Conservation (phyloP, 2,113 vertebrate genomes). For the Prinia subflava region DNA sequence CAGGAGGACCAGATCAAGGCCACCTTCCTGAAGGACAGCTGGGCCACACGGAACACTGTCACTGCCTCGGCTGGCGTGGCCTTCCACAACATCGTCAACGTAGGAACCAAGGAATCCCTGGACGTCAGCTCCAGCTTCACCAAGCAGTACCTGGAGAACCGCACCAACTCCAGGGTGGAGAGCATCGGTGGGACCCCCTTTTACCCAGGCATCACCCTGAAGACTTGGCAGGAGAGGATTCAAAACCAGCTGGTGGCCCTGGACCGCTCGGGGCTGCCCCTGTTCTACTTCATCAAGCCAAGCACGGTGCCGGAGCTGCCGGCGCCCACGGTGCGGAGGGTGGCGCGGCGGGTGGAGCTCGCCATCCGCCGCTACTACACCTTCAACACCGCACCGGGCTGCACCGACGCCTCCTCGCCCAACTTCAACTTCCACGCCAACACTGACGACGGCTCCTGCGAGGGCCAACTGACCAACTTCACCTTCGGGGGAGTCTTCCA, state of each 20-base stretch:
- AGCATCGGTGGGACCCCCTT: conserved; percentile 83
- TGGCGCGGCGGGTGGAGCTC: conserved; percentile 65
- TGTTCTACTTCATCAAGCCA: conserved; percentile 79
- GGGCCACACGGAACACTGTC: conserved; percentile 36
- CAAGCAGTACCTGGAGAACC: conserved; percentile 78
- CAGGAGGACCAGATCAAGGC: conserved; percentile 85
- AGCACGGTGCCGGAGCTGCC: conserved; percentile 80
- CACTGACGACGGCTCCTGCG: conserved; percentile 80
- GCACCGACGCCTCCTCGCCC: conserved; percentile 71
- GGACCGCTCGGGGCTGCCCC: conserved; percentile 83
- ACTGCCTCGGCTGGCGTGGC: conserved; percentile 66
- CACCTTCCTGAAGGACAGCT: conserved; percentile 73
- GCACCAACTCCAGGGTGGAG: conserved; percentile 79
- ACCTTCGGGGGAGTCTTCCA: conserved; percentile 89
- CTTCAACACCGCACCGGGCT: conserved; percentile 85
- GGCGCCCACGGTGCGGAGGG: conserved; percentile 72
- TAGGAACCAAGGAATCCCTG: conserved; percentile 26
- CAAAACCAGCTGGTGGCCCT: conserved; percentile 87
- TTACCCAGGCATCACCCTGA: conserved; percentile 89
- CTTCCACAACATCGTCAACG: conserved; percentile 76
- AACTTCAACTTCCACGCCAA: conserved; percentile 95
- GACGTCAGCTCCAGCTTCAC: conserved; percentile 16
- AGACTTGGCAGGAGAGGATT: conserved; percentile 86
- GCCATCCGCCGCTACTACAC: conserved; percentile 82
- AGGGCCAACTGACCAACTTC: conserved; percentile 81